phyloP scores from a whole-genome alignment of 2,888 invertebrate species.

The Parnassius glacialis region DNA sequence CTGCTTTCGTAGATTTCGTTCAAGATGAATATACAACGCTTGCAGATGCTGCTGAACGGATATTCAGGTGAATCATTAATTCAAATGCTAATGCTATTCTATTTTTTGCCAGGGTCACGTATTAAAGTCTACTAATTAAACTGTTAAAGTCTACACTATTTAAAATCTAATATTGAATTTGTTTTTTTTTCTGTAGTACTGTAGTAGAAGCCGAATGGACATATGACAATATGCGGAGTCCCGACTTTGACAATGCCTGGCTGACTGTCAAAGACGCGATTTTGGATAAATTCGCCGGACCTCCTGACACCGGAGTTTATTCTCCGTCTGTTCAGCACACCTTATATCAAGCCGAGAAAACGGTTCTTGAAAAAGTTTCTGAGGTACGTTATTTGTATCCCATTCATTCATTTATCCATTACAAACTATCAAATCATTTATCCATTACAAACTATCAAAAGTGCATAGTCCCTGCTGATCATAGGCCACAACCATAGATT shows the following conservation, averaged over 20 bases:
- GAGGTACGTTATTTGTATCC: conserved; percentile 73
- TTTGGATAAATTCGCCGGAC: conserved; percentile 88
- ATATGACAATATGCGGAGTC: conserved; percentile 82
- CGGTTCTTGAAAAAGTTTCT: conserved; percentile 84
- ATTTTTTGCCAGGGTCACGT: no score
- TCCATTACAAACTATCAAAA: no score
- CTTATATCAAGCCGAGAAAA: conserved; percentile 85
- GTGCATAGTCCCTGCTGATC: no score
- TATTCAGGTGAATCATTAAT: conserved; percentile 74
- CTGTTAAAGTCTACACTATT: no score
- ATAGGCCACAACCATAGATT: no score
- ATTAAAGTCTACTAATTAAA: no score
- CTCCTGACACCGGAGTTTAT: conserved; percentile 85
- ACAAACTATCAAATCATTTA: no score
- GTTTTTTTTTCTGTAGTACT: conserved; percentile 74
- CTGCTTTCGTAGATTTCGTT: conserved; percentile 89
- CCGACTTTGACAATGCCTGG: conserved; percentile 87
- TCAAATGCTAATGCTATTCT: neutral
- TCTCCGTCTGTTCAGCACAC: conserved; percentile 92
- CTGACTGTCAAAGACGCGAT: conserved; percentile 85
- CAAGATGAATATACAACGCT: conserved; percentile 89
- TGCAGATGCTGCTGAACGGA: conserved; percentile 87
- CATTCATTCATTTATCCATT: no score
- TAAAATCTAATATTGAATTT: conserved; percentile 5
- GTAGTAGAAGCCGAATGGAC: conserved; percentile 88